Conservation (phyloP, 2,113 vertebrate genomes). For the Eurystomus gularis region DNA sequence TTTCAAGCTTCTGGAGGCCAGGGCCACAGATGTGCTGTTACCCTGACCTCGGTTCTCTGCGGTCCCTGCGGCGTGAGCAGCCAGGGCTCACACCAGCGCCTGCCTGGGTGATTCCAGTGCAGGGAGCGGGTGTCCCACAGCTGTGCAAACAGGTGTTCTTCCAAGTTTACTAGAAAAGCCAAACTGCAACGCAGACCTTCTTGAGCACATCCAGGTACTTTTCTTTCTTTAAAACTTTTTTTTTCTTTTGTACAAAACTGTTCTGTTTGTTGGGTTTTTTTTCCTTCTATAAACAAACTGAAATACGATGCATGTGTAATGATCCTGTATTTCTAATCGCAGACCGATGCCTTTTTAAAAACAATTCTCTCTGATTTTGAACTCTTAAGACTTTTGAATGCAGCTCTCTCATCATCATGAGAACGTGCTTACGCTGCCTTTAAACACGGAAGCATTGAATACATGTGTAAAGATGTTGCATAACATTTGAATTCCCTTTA, state of each 20-base stretch:
- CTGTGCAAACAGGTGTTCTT: not conserved
- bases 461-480: accelerated
- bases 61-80: not conserved
- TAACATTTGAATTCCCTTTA: not conserved
- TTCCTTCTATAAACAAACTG: not conserved
- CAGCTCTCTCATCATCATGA: not conserved
- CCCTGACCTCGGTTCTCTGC: not conserved
- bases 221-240: not conserved
- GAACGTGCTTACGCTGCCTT: not conserved
- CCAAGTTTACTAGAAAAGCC: no score
- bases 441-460: not conserved
- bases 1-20: not conserved
- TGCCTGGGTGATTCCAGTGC: not conserved
- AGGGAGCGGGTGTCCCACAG: not conserved
- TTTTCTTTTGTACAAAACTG: not conserved
- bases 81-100: not conserved
- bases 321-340: not conserved
- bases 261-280: not conserved
- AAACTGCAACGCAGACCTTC: not conserved
- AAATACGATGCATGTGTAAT: not conserved
- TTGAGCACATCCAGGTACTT: not conserved
- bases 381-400: not conserved
- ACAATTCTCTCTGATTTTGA: not conserved
- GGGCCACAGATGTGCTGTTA: not conserved
- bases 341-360: not conserved